These are phyloP conservation scores for Sus scrofa DNA, from an alignment of 2,113 vertebrate genomes.

Conservation along the genomic window T2T-Sscrofa CM000830.6:90110001-90110500, in stretches of 20 bases:
- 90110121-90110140: background rate
- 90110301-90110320: conserved; percentile 10
- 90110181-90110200: background rate
- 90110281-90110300: background rate
- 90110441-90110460: background rate
- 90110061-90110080: background rate
- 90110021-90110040: background rate
- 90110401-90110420: background rate
- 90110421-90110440: background rate
- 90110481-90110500: background rate
- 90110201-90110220: background rate
- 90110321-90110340: background rate
- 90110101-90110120: background rate
- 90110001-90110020: background rate
- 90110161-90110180: background rate
- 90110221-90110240: background rate
- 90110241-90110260: background rate
- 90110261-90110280: background rate
- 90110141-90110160: background rate
- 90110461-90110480: background rate
- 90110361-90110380: background rate
- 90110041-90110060: conserved; percentile 30
- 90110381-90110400: conserved; percentile 13
- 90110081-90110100: conserved; percentile 1
- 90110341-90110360: background rate